A percentile compares a stretch with the other conserved stretches of the same genome.
Conservation (phyloP, 2,797 vertebrate genomes). For the Muscicapa comitata region DNA sequence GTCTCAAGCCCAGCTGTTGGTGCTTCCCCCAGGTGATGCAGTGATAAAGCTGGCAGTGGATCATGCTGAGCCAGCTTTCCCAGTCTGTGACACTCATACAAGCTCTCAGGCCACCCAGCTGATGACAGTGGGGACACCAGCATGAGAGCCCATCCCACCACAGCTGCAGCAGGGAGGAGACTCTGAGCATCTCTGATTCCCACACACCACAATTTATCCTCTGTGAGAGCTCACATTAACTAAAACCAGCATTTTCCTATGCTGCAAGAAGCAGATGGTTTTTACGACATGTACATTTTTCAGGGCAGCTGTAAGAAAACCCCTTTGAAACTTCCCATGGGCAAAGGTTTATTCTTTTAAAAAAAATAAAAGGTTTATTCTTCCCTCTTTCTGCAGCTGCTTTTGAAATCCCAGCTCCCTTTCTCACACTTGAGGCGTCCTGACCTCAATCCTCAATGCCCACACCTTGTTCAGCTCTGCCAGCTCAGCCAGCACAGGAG, state of each 20-base stretch:
- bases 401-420: neutral
- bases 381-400: neutral
- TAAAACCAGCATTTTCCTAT: neutral
- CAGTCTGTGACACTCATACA: neutral
- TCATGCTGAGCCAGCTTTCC: neutral
- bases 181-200: neutral
- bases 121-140: rapidly evolving
- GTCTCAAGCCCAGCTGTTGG: neutral
- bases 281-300: neutral
- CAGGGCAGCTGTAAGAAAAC: neutral
- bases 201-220: neutral
- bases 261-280: neutral
- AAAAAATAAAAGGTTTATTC: neutral
- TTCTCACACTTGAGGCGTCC: neutral
- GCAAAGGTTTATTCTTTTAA: neutral
- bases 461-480: neutral
- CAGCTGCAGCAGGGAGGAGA: neutral
- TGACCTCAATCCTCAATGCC: neutral
- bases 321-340: neutral
- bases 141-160: neutral
- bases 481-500: neutral
- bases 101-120: neutral
- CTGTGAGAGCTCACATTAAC: neutral
- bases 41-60: neutral
- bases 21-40: neutral